Evolutionary conservation across 2,797 vertebrate genomes (phyloP), one percentile per base, ranked within the genome.

Genomic region (Sebastes hubbsi): DNA sequence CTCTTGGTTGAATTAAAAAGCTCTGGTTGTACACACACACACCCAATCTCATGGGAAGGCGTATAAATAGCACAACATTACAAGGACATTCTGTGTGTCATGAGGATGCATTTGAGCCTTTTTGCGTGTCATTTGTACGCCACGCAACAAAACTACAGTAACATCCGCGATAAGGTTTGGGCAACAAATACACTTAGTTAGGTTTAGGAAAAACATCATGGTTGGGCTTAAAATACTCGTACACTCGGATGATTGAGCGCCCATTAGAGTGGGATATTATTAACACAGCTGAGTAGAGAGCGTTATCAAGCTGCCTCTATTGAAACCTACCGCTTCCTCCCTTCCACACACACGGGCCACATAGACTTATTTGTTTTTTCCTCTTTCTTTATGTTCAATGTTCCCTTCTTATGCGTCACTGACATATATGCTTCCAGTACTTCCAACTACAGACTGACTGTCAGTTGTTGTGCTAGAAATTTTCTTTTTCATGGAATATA

Each of bases 271-370:
- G 75, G 73, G 89, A 90, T 91, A 89, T 94, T 92, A 93, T 95
- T 93, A 93, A 92, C 90, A 87, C 85, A 86, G 90, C 84, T 87
- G 88, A 93, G 88, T 91, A 87, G 85, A 92, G 89, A 90, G 86
- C 16, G 29, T 87, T 87, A 92, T 93, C 87, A 77, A 64, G 78
- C 84, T 87, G 75, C 87, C 86, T 84, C 72, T 84, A 71, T 86
- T 88, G 82, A 94, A 92, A 89, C 87, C 85, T 87, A 87, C 90
- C 62, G 62, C 88, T 86, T 73, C 79, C 86, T 72, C 72, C 63
- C 52, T 62, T 80, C 30, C 76, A 66, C 46, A 52, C 78, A 46
- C 25, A 36, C 13, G 34, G 9, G 20, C 30, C 16, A 36, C 61
- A 68, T 6, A 32, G 27, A 32, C 13, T 63, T 25, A 29, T 46